A percentile compares a stretch with the other conserved stretches of the same genome.
Conservation (phyloP, 2,113 vertebrate species). For the Leuciscus idus region DNA sequence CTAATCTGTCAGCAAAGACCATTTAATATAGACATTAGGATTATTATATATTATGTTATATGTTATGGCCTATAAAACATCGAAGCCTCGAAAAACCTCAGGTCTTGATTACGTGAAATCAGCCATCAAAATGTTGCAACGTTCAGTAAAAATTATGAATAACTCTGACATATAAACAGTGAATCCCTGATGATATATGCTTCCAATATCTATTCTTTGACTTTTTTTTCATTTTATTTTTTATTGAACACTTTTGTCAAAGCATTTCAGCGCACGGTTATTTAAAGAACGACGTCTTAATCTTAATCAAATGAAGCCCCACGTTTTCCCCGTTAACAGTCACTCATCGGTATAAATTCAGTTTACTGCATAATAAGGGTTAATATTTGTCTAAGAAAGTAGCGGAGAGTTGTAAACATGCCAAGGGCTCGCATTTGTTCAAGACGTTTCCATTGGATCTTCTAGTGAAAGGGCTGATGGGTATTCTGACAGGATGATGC, state of each 20-base stretch:
- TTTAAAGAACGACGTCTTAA: neutral
- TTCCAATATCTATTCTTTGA: neutral
- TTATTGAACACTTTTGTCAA: neutral
- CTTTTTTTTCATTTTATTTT: too few relatives aligned
- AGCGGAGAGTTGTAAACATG: neutral
- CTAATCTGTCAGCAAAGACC: too few relatives aligned
- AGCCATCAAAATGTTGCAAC: neutral
- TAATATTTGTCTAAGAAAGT: slow-evolving; percentile 10
- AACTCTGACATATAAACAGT: neutral
- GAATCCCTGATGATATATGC: neutral
- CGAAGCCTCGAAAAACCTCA: too few relatives aligned
- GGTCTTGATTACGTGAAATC: neutral
- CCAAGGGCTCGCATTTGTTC: neutral
- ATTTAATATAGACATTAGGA: neutral
- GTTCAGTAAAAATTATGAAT: neutral
- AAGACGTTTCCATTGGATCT: neutral
- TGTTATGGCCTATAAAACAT: neutral
- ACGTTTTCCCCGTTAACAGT: neutral
- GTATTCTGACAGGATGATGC: neutral
- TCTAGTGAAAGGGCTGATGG: neutral
- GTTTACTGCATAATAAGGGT: neutral
- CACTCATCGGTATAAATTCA: neutral
- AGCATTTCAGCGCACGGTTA: neutral
- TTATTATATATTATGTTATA: neutral
- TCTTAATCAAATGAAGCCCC: neutral